Base-by-base conservation (phyloP, 1,140 invertebrate genomes). In the Neodiprion pinetum region DNA sequence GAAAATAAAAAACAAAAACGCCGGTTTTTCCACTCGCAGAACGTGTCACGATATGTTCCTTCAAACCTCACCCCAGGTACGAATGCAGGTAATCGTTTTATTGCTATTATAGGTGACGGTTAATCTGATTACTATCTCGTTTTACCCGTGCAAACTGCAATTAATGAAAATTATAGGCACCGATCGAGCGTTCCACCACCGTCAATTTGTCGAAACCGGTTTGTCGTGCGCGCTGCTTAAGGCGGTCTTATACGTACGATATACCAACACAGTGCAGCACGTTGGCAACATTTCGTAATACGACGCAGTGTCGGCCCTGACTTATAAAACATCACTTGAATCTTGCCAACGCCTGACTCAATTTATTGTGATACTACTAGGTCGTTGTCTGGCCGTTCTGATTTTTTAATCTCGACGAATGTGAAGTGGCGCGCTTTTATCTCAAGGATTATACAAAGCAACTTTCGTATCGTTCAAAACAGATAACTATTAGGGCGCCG, bases 361-460 rank as follows among this genome's bases (percentile, higher is more conserved):
- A 61, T 61, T 61, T 61, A 61, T 61, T 61, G 53, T 61, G n/a
- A 61, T 61, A 61, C 53, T 61, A 61, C 53, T 61, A 61, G 53
- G 53, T 61, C 53, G 53, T 61, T 61, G 53, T 61, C 53, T 61
- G 53, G 28, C 28, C 28, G 28, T 40, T 40, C 28, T 5, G 28
- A 40, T 5, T 40, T 40, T 40, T 40, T 40, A 40, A 40, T 40
- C 28, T 40, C 28, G 28, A 5, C 28, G 28, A 40, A 40, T 40
- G 5, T 40, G 28, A 40, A 40, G 28, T 40, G 28, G 28, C 28
- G 28, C 28, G 5, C 28, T 40, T 40, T 40, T 40, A 40, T 40
- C 28, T 40, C 28, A 40, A 40, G 28, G 28, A 40, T 40, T 40
- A 40, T 40, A 40, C 5, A 2, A 40, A 40, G 28, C 28, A 40